Evolutionary conservation across 2,888 invertebrate species (phyloP), one percentile per base, ranked within the genome.

Genomic region (Drosophila yooni): DNA sequence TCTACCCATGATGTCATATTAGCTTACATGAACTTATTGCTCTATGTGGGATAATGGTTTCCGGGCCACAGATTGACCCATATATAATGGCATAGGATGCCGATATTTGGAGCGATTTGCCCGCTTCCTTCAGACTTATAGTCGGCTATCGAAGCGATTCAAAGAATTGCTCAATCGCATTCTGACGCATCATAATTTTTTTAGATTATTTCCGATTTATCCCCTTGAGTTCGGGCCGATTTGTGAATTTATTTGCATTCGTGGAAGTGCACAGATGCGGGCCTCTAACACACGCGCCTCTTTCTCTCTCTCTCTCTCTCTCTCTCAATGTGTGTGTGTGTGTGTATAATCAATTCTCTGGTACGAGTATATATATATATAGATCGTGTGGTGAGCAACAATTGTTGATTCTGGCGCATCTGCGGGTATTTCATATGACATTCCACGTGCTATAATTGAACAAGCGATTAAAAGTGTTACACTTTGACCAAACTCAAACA

Each of bases 1-100:
- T 76, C 63, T 40, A 40, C 27, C 7, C 13, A 59, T 76, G 68
- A 77, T 72, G 76, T 77, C 77, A 76, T 53, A 21, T 40, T 33
- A 31, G 36, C 27, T 15, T 7, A n/a, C 25, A 51, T 27, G 43
- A 62, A 52, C 13, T 8, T 18, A 34, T 29, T 36, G 27, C 10
- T 21, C 2, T 40, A 10, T 52, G 18, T 13, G 4, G 38, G 25
- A 60, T 57, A 46, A 38, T 63, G 48, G 36, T 64, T 72, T 74
- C 74, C 75, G 74, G 63, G 46, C 58, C 38, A 18, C 25, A 57
- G 4, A 27, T 46, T 40, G 43, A 46, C 15, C 25, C n/a, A 33
- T 29, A 40, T 38, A 18, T 53, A 43, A 21, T 15, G 8, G 53
- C 21, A n/a, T 7, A 25, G 13, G 46, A 33, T 52, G 36, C 21